Conservation (phyloP, 2,797 vertebrate genomes). For the Pangasius krempfi region DNA sequence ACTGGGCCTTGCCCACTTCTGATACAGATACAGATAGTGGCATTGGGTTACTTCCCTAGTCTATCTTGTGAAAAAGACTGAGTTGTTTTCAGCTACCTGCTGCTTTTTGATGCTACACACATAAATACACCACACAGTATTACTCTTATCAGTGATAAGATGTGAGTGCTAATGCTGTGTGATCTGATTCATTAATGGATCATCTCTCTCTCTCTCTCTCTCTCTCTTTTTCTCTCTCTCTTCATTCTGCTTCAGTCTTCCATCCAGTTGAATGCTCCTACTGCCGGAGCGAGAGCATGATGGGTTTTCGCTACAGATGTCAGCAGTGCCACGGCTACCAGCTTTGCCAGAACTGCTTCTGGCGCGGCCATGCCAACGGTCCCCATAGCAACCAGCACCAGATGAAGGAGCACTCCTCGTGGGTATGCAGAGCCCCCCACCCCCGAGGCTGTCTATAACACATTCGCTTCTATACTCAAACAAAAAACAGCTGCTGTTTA, state of each 20-base stretch:
- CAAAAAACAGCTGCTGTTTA: constrained; percentile 1
- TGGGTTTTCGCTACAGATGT: constrained; percentile 98
- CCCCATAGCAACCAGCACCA: constrained; percentile 99
- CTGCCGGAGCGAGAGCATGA: constrained; percentile 96
- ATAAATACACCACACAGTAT: not conserved
- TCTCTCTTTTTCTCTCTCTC: not conserved
- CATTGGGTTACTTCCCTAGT: not conserved
- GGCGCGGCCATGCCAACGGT: constrained; percentile 93
- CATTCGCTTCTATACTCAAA: not conserved
- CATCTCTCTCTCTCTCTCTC: not conserved
- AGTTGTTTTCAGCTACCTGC: not conserved
- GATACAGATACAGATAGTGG: not conserved
- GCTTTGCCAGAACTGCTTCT: constrained; percentile 97
- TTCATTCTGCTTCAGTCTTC: constrained; percentile 81
- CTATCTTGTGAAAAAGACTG: not conserved
- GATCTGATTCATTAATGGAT: not conserved
- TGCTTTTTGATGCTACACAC: not conserved
- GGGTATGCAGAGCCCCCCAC: constrained; percentile 75
- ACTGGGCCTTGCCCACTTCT: not conserved
- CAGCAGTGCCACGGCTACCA: constrained; percentile 99
- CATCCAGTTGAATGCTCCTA: constrained; percentile 98
- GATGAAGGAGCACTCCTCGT: constrained; percentile 99
- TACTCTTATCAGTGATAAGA: not conserved
- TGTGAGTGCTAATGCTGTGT: not conserved
- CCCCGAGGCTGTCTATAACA: not conserved